Conservation (phyloP, 2,888 invertebrate genomes). For the Allophyes oxyacanthae region DNA sequence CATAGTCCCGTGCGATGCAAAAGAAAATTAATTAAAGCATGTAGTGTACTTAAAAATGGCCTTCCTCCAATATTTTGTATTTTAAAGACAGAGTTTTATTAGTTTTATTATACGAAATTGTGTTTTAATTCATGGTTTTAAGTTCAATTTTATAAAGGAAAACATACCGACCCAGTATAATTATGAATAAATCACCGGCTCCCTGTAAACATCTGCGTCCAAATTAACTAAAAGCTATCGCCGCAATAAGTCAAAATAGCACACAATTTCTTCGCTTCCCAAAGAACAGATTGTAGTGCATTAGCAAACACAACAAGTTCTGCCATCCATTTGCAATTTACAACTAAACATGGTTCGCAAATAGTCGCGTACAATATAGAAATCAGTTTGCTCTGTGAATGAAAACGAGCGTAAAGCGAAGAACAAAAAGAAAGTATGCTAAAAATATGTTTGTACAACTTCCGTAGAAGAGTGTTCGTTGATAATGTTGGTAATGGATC, state of each 20-base stretch:
- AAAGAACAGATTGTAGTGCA: too few relatives aligned
- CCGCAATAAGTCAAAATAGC: too few relatives aligned
- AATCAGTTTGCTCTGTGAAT: background rate
- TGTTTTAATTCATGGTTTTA: too few relatives aligned
- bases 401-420: constrained; percentile 1
- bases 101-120: too few relatives aligned
- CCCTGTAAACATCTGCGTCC: too few relatives aligned
- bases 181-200: too few relatives aligned
- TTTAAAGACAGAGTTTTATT: too few relatives aligned
- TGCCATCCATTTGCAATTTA: background rate
- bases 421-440: constrained; percentile 5
- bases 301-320: background rate
- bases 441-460: constrained; percentile 22
- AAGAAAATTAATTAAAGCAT: constrained; percentile 8
- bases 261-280: too few relatives aligned
- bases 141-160: too few relatives aligned
- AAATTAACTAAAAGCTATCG: too few relatives aligned
- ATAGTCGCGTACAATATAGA: background rate
- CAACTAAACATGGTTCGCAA: background rate
- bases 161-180: too few relatives aligned
- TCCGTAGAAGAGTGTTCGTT: constrained; percentile 16
- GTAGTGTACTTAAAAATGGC: constrained; percentile 28
- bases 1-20: constrained; percentile 13
- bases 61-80: background rate
- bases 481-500: constrained; percentile 33